These are phyloP conservation scores for Heteromormyrus szaboi DNA, from an alignment of 2,797 vertebrate genomes.

Conservation along the genomic window DNA sequence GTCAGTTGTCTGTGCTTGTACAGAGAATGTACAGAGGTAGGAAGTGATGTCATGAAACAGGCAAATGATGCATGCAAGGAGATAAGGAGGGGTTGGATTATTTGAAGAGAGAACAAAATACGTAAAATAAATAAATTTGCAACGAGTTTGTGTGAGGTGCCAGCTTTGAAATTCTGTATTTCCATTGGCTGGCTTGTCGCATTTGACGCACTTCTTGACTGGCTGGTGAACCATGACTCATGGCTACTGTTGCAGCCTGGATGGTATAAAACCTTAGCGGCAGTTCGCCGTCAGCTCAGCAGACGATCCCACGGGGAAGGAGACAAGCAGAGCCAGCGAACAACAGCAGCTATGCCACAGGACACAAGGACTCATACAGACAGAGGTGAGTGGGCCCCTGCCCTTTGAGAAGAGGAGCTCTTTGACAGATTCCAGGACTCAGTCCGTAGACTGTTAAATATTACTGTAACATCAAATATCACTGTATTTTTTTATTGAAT, in stretches of 20 bases:
- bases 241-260: not conserved
- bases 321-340: not conserved
- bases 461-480: not conserved
- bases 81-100: not conserved
- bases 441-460: not conserved
- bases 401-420: not conserved
- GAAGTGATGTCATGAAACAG: slow-evolving; percentile 26
- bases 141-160: not conserved
- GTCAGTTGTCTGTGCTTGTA: slow-evolving; percentile 27
- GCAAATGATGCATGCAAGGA: not conserved
- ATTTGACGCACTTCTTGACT: slow-evolving; percentile 3
- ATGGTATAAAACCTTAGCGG: not conserved
- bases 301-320: not conserved
- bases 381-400: not conserved
- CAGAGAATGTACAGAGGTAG: slow-evolving; percentile 19
- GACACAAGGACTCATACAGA: not conserved
- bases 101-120: not conserved
- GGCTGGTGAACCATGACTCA: slow-evolving; percentile 12
- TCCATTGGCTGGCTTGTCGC: slow-evolving; percentile 25
- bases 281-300: not conserved
- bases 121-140: not conserved
- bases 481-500: not conserved
- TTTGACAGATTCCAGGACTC: not conserved
- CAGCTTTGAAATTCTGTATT: not conserved
- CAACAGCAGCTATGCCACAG: not conserved